A percentile compares a stretch with the other conserved stretches of the same genome.
These are phyloP conservation scores for Meghimatium bilineatum DNA, from an alignment of 2,888 invertebrate genomes.

Conservation along the genomic window DNA sequence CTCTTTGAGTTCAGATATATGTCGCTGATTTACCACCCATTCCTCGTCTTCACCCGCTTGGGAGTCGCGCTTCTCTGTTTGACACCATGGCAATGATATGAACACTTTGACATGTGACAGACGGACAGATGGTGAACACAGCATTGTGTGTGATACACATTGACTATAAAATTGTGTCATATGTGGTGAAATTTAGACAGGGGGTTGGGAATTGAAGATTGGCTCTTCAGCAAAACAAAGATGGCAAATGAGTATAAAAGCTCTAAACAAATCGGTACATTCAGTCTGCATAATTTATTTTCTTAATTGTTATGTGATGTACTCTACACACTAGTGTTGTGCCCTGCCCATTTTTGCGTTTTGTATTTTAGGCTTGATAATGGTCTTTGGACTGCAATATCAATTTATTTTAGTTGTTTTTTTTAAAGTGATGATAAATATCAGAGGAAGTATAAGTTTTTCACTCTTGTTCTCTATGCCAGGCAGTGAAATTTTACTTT, in stretches of 20 bases:
- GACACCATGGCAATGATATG: conserved; percentile 47
- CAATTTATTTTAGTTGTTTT: no score
- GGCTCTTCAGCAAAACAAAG: not conserved
- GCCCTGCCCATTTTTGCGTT: no score
- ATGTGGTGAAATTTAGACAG: not conserved
- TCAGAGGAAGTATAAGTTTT: no score
- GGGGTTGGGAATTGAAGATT: not conserved
- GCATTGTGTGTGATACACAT: conserved; percentile 1
- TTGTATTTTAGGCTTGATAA: no score
- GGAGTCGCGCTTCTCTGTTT: conserved; percentile 71
- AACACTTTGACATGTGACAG: conserved; percentile 36
- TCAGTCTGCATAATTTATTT: not conserved
- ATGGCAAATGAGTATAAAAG: not conserved
- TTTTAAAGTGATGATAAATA: no score
- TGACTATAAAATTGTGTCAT: conserved; percentile 4
- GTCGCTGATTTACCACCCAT: conserved; percentile 77
- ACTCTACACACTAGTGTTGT: no score
- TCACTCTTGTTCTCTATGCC: no score
- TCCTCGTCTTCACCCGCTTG: conserved; percentile 68
- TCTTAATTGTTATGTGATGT: no score
- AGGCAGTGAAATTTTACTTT: no score
- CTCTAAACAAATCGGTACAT: not conserved
- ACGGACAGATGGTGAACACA: conserved; percentile 30
- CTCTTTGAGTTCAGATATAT: conserved; percentile 78
- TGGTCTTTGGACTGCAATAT: no score